Base-by-base conservation (phyloP, 53 echinoderm and acorn worm species). In the Holothuria scabra region DNA sequence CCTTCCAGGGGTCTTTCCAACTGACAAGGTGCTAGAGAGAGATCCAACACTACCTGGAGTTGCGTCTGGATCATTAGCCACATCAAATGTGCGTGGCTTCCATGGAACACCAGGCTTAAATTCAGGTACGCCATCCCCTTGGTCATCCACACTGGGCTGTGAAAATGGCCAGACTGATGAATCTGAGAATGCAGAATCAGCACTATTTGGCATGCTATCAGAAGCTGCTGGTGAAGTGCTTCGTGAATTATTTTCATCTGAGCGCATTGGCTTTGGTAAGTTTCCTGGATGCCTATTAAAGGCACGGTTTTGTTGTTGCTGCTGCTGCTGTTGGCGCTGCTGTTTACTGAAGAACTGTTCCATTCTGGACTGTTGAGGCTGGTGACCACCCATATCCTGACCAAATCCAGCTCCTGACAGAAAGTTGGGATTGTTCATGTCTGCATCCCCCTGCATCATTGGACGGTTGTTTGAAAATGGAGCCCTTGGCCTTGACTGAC, bases 81-180 rank as follows among this genome's bases (percentile, higher is more conserved):
- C 89, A 62, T 99, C 99, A 57, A 88, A 88, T 59, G 82, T 93
- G 80, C 89, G 91, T 31, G 96, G 96, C 60, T 95, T 99, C 99
- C 99, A 99, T 35, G 97, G 99, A 28, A 99, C 99, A 20, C 99
- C 99, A 28, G 99, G 97, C 86, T 95, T 99, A 90, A 99, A 99
- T 84, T 99, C 99, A 59, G 93, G 95, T 25, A 92, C 93, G 41
- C 87, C 93, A 38, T 99, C 99, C 58, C 82, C 85, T 12, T 88
- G 82, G 57, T 67, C 81, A 41, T 68, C 71, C 13, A 65, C 67
- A 64, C 49, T 79, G 46, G 83, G 83, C 59, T 91, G 86, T 11
- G 93, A 84, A 63, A 94, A 94, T 56, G 82, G 85, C 95, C 99
- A 94, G 60, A 86, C 95, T 23, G 97, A 86, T 64, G 64, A 64